phyloP scores from a whole-genome alignment of 2,888 invertebrate species.

The Caenorhabditis sp. region DNA sequence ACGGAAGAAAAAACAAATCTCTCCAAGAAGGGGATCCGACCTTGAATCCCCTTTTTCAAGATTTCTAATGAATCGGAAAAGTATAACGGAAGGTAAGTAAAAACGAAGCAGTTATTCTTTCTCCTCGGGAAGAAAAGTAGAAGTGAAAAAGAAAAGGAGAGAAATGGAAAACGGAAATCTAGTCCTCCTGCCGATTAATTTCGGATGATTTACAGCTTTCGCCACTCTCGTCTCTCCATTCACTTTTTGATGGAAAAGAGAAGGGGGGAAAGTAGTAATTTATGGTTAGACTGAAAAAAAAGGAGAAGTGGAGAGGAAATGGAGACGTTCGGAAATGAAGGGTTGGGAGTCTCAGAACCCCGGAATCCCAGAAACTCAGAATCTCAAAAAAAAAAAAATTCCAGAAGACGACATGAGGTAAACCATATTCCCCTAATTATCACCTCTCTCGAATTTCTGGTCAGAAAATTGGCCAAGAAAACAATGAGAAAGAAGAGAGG shows the following conservation, averaged over 20 bases:
- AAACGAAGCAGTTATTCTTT: constrained; percentile 22
- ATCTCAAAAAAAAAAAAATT: background rate
- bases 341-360: background rate
- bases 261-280: constrained; percentile 19
- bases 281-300: background rate
- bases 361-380: background rate
- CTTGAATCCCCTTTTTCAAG: background rate
- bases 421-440: constrained; percentile 17
- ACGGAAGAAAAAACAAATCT: background rate
- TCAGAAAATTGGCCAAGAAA: constrained; percentile 3
- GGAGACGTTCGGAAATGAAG: background rate
- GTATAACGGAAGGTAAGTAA: constrained; percentile 47
- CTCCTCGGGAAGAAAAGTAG: background rate
- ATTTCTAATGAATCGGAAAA: constrained; percentile 28
- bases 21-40: too few relatives aligned
- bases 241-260: background rate
- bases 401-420: constrained; percentile 20
- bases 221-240: constrained; percentile 33
- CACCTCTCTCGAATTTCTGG: constrained; percentile 44
- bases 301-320: background rate
- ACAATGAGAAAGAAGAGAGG: constrained; percentile 2
- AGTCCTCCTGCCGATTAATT: constrained; percentile 53
- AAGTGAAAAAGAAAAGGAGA: constrained; percentile 1
- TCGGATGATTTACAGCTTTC: constrained; percentile 64
- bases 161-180: constrained; percentile 33